A percentile compares a stretch with the other conserved stretches of the same genome.
phyloP scores from a whole-genome alignment of 2,113 vertebrate genomes.

The Herpetotheres cachinnans region DNA sequence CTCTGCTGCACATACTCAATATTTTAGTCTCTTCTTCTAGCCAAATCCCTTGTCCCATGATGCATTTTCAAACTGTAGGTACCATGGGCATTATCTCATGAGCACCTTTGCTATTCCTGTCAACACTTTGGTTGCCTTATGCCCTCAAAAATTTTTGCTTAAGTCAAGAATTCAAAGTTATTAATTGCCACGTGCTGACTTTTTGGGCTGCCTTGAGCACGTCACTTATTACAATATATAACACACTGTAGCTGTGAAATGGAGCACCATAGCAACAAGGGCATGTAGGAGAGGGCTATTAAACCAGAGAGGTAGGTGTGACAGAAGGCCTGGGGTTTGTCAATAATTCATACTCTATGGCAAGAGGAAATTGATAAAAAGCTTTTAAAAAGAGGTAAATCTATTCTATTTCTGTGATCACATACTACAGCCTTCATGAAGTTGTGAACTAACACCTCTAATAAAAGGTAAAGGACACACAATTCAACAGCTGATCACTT shows the following conservation, averaged over 20 bases:
- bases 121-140: background rate
- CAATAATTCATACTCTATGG: conserved; percentile 36
- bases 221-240: background rate
- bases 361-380: conserved; percentile 28
- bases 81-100: background rate
- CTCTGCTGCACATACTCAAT: background rate
- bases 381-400: conserved; percentile 38
- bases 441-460: conserved; percentile 33
- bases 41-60: background rate
- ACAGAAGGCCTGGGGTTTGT: conserved; percentile 19
- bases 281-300: background rate
- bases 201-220: background rate
- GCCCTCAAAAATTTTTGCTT: background rate
- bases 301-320: conserved; percentile 16
- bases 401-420: background rate
- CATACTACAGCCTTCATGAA: background rate
- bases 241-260: background rate
- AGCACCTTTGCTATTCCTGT: background rate
- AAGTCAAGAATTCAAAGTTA: background rate
- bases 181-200: background rate
- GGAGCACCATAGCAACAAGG: conserved; percentile 20
- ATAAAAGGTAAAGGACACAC: conserved; percentile 4
- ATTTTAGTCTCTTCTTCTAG: background rate
- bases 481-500: background rate
- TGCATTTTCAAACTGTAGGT: background rate